Conservation (phyloP, 1,140 invertebrate genomes). For the Caenorhabditis inopinata region DNA sequence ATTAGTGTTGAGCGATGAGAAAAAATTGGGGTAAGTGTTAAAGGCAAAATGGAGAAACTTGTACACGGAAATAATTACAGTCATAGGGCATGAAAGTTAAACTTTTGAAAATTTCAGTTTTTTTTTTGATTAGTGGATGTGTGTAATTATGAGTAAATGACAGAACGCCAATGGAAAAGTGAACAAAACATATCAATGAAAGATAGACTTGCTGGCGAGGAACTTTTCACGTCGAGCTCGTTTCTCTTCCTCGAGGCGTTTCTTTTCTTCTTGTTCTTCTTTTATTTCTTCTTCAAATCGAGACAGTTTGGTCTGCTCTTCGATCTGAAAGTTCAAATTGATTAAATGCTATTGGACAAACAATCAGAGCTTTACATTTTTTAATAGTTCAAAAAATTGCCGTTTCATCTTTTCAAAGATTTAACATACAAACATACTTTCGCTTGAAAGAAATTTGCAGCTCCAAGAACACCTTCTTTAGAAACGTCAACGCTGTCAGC, state of each 20-base stretch:
- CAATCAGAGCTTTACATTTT: no score
- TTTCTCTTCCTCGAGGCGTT: conserved; percentile 38
- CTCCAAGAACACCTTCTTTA: conserved; percentile 45
- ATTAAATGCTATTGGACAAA: no score
- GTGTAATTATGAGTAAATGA: no score
- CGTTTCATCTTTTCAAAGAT: no score
- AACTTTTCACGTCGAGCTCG: conserved; percentile 30
- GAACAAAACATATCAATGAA: conserved; percentile 28
- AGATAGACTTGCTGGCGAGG: conserved; percentile 37
- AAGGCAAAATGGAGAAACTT: neutral
- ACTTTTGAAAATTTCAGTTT: neutral
- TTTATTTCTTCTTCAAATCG: conserved; percentile 47
- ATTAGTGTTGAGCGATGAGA: neutral
- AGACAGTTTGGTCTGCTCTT: conserved; percentile 42
- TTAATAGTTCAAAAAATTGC: no score
- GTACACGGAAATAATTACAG: conserved; percentile 18
- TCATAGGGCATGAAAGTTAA: neutral
- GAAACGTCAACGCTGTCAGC: conserved; percentile 44
- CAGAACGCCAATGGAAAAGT: no score
- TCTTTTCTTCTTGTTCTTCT: conserved; percentile 42
- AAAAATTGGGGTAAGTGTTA: neutral
- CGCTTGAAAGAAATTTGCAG: conserved; percentile 45
- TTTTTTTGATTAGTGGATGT: neutral
- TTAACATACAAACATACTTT: no score
- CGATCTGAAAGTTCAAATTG: conserved; percentile 41